Conservation (phyloP, 2,888 invertebrate species). For the Anaspis maculata region DNA sequence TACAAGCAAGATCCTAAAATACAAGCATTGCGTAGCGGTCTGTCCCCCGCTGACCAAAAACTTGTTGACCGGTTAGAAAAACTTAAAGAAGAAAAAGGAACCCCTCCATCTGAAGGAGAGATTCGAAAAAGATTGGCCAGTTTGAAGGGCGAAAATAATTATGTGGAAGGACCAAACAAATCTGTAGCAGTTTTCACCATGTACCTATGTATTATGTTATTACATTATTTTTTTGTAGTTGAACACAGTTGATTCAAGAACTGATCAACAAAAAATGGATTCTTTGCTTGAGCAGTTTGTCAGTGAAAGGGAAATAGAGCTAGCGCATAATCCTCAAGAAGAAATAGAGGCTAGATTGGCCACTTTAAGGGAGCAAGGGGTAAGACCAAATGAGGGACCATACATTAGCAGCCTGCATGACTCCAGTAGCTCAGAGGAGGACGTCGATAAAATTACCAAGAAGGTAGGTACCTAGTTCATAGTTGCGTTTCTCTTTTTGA, state of each 20-base stretch:
- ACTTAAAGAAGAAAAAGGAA: conserved; percentile 51
- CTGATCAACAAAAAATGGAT: conserved; percentile 63
- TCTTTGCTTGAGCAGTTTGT: conserved; percentile 53
- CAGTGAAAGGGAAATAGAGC: conserved; percentile 42
- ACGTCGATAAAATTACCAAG: conserved; percentile 38
- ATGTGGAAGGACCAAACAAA: conserved; percentile 35
- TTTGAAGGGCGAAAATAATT: conserved; percentile 52
- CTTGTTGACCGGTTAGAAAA: conserved; percentile 60
- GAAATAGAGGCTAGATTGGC: conserved; percentile 49
- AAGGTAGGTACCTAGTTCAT: conserved; percentile 26
- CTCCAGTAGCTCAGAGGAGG: conserved; percentile 35
- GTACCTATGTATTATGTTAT: no score
- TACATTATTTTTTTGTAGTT: conserved; percentile 31
- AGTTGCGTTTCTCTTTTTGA: background rate
- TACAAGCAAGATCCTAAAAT: conserved; percentile 42
- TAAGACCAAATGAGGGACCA: conserved; percentile 34
- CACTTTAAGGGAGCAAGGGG: conserved; percentile 44
- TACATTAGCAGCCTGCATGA: conserved; percentile 36
- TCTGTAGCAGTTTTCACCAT: no score
- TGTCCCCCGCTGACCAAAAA: conserved; percentile 50
- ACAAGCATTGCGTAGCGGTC: conserved; percentile 36
- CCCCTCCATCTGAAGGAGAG: conserved; percentile 54
- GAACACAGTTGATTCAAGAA: conserved; percentile 49
- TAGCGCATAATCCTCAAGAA: conserved; percentile 42
- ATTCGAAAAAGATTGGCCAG: conserved; percentile 56